A percentile compares a stretch with the other conserved stretches of the same genome.
These are phyloP conservation scores for Lipophrys pholis DNA, from an alignment of 2,113 vertebrate species.

Conservation along the genomic window DNA sequence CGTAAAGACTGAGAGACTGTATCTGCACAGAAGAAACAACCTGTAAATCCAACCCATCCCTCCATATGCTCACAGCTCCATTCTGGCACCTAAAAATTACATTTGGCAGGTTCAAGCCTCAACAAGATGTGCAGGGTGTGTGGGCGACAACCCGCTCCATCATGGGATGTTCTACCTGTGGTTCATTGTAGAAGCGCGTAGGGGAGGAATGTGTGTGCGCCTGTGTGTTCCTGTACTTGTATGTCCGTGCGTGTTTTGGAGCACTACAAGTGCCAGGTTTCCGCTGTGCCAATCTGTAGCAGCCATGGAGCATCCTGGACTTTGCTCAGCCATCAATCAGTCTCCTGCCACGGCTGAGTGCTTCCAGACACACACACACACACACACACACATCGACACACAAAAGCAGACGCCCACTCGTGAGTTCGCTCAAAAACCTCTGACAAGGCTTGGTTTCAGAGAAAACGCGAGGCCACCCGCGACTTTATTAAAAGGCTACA, in stretches of 20 bases:
- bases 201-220: constrained; percentile 35
- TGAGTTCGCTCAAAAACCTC: constrained; percentile 28
- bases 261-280: constrained; percentile 62
- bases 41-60: constrained; percentile 27
- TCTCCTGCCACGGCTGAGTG: constrained; percentile 56
- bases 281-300: constrained; percentile 76
- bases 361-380: constrained; percentile 44
- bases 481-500: constrained; percentile 73
- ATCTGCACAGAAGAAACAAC: constrained; percentile 24
- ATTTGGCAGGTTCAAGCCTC: constrained; percentile 55
- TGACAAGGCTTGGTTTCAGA: constrained; percentile 39
- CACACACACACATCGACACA: not conserved
- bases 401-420: constrained; percentile 3
- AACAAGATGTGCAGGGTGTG: constrained; percentile 67
- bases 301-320: constrained; percentile 68
- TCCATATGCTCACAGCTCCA: constrained; percentile 57
- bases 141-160: constrained; percentile 53
- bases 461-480: constrained; percentile 57
- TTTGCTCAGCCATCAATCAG: constrained; percentile 74
- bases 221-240: constrained; percentile 6
- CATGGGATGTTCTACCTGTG: constrained; percentile 48
- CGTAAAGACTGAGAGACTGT: not conserved
- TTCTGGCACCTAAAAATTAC: constrained; percentile 49
- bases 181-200: constrained; percentile 25
- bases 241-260: constrained; percentile 26